Base-by-base conservation (phyloP, 1,140 invertebrate species). In the Ceratitis capitata region DNA sequence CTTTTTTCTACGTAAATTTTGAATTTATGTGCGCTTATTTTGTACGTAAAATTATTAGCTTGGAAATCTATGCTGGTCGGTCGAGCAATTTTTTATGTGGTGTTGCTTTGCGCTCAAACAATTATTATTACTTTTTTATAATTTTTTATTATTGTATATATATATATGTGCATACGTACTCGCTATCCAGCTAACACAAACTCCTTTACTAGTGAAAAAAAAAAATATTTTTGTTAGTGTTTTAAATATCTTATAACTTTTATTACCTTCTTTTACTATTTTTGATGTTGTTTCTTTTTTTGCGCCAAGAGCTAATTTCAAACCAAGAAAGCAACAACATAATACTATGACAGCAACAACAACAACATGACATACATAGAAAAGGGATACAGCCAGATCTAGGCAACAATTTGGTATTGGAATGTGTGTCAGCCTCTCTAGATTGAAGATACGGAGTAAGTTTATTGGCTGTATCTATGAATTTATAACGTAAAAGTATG, bases 391-490 rank as follows among this genome's bases (percentile, higher is more conserved):
- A 47, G n/a, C n/a, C n/a, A n/a, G 32, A 78, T 19, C 4, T 16
- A 16, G 19, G 39, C 10, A 23, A 42, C 64, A 39, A 42, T 19
- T 61, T 61, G 12, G 58, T 26, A 64, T 69, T 19, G 61, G 61
- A 45, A 78, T 78, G n/a, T 78, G n/a, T 78, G 69, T 78, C 69
- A 78, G 69, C 39, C 69, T 32, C 10, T n/a, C 32, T 78, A 78
- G 69, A 78, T 78, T 45, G n/a, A 19, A 78, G 69, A 78, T 78
- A 78, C 69, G 39, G 69, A 23, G 39, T 42, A 23, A 78, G 39
- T 78, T 78, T 78, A 78, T 78, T 78, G 69, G 69, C 69, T 19
- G n/a, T 45, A 78, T 78, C 69, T 78, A 78, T 78, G 69, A 78
- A 78, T 45, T 78, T 78, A 78, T 78, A 78, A 23, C 26, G 56